Evolutionary conservation across 2,113 vertebrate species (phyloP).

Genomic region (Orientallactaga bullata): DNA sequence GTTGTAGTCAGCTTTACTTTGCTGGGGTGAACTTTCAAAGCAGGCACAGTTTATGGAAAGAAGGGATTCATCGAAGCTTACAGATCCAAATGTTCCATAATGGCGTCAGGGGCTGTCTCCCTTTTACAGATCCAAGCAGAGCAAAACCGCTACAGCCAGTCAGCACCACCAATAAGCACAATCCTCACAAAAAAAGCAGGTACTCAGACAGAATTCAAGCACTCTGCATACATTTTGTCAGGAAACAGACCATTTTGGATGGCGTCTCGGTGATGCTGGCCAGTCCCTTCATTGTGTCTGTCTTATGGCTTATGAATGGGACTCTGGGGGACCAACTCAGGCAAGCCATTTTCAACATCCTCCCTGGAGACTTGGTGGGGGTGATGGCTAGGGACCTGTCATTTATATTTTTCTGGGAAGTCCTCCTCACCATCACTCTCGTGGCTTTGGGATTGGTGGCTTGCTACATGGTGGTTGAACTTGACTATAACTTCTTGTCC

Average conservation of each 20-base stretch:
- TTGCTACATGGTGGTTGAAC: slow-evolving; percentile 41
- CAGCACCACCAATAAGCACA: no score
- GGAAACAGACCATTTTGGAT: background rate
- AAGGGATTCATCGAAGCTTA: no score
- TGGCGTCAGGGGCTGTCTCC: no score
- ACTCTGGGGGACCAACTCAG: background rate
- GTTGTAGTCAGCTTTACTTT: no score
- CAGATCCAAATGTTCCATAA: no score
- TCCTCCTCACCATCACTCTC: background rate
- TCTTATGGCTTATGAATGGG: slow-evolving; percentile 31
- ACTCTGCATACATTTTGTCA: no score
- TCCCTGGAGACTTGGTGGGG: background rate
- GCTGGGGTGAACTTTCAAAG: no score
- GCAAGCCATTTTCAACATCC: slow-evolving; percentile 10
- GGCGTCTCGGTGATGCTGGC: slow-evolving; percentile 5
- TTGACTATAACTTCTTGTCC: background rate
- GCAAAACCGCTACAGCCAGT: no score
- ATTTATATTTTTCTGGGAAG: slow-evolving; percentile 2
- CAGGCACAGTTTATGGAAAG: no score
- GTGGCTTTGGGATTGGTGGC: slow-evolving; percentile 34
- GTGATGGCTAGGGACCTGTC: background rate
- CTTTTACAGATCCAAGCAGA: no score
- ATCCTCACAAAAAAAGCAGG: no score
- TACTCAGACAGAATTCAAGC: no score
- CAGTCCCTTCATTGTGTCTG: background rate